Evolutionary conservation across 1,140 invertebrate species (phyloP), one percentile per base, ranked within the genome.

Genomic region (Drosophila burlai): DNA sequence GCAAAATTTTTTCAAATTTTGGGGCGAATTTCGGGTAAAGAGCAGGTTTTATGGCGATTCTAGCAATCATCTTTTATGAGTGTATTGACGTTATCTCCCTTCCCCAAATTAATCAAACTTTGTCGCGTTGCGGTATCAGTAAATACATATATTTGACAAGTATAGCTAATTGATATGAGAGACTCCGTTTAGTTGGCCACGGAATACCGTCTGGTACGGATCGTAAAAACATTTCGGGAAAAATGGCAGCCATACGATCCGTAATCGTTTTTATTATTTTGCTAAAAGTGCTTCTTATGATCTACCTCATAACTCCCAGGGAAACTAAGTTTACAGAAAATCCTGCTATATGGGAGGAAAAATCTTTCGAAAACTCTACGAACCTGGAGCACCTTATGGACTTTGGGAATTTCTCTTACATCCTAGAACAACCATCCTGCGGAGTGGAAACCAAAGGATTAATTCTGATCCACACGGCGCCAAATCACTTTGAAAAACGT

Each of bases 381-480:
- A 24, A 26, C 9, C 16, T 7, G 1, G 92, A 91, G 75, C 91
- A 62, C 92, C 82, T 90, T 24, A 95, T 95, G 55, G 93, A 95
- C 83, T 90, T 95, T 15, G 93, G 92, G 8, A 87, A 94, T 71
- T 95, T 95, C 68, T 77, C 91, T 36, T 95, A 95, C 76, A 91
- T 91, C 26, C 92, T 95, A 2, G 94, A 95, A 67, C 94, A 95
- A 50, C 75, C 93, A 13, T 82, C 93, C 3, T 95, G 95, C 72
- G 16, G 76, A 67, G n/a, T 40, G 64, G 34, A 93, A 75, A 36
- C 93, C 90, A 9, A 94, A 21, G 75, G 94, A 24, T 74, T 97
- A 11, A 94, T 96, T 24, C 79, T 96, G 46, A 93, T 97, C 2
- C 95, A 97, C 82, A 95, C 96, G 1, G 95, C 95, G 7, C 95